These are phyloP conservation scores for Mustela lutreola DNA, from an alignment of 2,113 vertebrate species.

Conservation along the genomic window DNA sequence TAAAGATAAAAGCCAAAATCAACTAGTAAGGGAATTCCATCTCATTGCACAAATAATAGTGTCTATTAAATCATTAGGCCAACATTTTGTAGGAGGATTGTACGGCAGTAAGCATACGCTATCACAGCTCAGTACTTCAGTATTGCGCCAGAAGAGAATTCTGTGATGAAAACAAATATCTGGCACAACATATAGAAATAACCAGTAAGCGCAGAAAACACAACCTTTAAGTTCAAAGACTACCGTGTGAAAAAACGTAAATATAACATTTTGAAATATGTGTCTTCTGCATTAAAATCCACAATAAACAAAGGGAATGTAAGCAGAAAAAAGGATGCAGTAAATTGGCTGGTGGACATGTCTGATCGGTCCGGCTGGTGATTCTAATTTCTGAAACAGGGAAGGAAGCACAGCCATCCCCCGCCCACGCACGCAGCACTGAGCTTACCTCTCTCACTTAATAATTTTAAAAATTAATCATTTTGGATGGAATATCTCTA, in stretches of 20 bases:
- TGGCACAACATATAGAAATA: slow-evolving; percentile 28
- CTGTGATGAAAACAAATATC: slow-evolving; percentile 61
- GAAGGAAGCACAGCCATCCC: not conserved
- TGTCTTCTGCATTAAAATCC: slow-evolving; percentile 45
- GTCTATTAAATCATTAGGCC: not conserved
- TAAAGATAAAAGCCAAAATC: slow-evolving; percentile 2
- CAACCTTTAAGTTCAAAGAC: slow-evolving; percentile 57
- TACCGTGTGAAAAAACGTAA: slow-evolving; percentile 14
- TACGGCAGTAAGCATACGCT: not conserved
- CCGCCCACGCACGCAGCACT: not conserved
- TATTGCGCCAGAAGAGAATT: not conserved
- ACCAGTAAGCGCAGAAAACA: slow-evolving; percentile 37
- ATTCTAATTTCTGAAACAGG: not conserved
- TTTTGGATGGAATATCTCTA: not conserved
- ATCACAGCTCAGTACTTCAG: not conserved
- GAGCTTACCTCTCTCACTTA: not conserved
- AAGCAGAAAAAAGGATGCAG: not conserved
- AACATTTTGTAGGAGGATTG: not conserved
- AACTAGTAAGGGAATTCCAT: slow-evolving; percentile 28
- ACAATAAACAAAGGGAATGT: slow-evolving; percentile 49
- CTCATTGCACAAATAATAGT: slow-evolving; percentile 35
- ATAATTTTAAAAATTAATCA: slow-evolving; percentile 23
- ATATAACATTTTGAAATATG: slow-evolving; percentile 68
- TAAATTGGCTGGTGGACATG: not conserved
- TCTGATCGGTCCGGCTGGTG: not conserved